Evolutionary conservation across 2,888 invertebrate species (phyloP), one percentile per base, ranked within the genome.

Genomic region (Drosophila picticornis): DNA sequence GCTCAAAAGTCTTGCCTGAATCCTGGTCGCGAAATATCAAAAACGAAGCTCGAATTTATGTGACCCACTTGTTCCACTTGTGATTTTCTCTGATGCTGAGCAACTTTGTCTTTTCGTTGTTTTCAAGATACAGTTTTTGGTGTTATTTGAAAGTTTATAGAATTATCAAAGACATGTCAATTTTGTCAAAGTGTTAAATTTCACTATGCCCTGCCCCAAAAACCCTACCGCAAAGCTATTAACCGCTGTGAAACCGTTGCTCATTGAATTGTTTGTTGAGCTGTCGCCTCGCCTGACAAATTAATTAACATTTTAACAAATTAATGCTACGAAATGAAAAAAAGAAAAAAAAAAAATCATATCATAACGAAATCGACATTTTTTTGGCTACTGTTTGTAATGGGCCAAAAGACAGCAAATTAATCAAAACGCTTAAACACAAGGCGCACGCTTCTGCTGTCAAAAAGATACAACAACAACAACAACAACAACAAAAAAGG

Each of bases 261-360:
- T 59, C 51, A 48, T 38, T 19, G 34, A 27, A 22, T 36, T 48
- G 22, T 51, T 58, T 57, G 48, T 56, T 51, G 27, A 46, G 36
- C 67, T 84, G 78, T 73, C 73, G 61, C 55, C 48, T 72, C 53
- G 80, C 74, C 90, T 86, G 90, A 90, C 85, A 90, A 75, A 82
- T 83, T 75, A 88, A 90, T 90, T 90, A 90, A 68, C 90, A 83
- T 84, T 83, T 75, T 60, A 72, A 83, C 73, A 86, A 90, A 87
- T 84, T 79, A 80, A 66, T 83, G 69, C 67, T 74, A 50, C 79
- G 46, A 68, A 46, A 9, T 25, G 1, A 4, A 46, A 16, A 2
- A 16, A 25, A 10, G 31, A 31, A 19, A 67, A 25, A 57, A 57
- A 9, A 6, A 0, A 56, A 46, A 46, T 62, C 48, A n/a, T 25